Conservation (phyloP, 1,140 invertebrate species). For the Diuraphis noxia region DNA sequence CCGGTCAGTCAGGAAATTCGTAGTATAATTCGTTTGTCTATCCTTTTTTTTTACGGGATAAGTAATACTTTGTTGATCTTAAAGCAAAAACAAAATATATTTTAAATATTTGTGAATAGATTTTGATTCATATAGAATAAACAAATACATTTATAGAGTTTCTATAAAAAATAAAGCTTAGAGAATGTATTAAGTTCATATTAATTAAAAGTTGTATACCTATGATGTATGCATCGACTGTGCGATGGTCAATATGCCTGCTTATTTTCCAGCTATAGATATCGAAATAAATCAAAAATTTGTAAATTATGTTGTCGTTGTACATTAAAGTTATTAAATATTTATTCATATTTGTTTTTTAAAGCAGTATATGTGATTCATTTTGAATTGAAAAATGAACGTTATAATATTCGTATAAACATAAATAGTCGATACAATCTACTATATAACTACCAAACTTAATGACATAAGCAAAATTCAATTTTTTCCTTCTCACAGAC, state of each 20-base stretch:
- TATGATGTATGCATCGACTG: neutral
- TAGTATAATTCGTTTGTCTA: neutral
- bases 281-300: neutral
- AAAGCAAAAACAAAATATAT: neutral
- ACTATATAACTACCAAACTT: too few relatives aligned
- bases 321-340: neutral
- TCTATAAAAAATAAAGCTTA: neutral
- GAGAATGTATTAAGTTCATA: neutral
- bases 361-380: too few relatives aligned
- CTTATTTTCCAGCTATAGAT: neutral
- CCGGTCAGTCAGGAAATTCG: neutral
- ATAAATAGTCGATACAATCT: too few relatives aligned
- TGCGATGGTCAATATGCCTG: neutral
- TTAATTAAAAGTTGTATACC: neutral
- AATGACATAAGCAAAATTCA: too few relatives aligned
- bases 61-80: neutral
- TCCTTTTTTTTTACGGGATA: neutral
- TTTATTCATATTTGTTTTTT: neutral
- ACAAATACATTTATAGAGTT: neutral
- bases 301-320: neutral
- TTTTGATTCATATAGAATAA: neutral
- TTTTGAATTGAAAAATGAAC: too few relatives aligned
- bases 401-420: too few relatives aligned
- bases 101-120: neutral
- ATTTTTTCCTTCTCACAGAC: too few relatives aligned